A percentile compares a stretch with the other conserved stretches of the same genome.
These are phyloP conservation scores for Nixonia krombeini DNA, from an alignment of 1,140 invertebrate species.

Conservation along the genomic window DNA sequence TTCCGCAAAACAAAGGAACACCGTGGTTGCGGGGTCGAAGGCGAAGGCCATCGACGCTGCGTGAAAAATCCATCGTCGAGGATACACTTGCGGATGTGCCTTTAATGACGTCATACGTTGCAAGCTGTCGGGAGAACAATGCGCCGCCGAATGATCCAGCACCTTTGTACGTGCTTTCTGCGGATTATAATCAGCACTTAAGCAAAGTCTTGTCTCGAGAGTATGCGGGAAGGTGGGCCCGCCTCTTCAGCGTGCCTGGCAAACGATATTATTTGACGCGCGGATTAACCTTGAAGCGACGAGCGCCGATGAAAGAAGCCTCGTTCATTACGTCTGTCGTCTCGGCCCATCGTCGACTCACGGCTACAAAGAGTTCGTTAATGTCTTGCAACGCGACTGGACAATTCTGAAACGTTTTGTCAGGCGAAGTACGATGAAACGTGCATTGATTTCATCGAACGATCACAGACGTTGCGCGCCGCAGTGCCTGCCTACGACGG, in stretches of 20 bases:
- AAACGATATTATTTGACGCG: slow-evolving; percentile 65
- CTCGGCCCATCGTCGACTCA: too few species aligned
- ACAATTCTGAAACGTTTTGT: too few species aligned
- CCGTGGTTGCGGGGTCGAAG: neutral
- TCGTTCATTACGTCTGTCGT: slow-evolving; percentile 15
- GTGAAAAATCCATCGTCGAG: slow-evolving; percentile 5
- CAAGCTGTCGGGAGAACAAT: slow-evolving; percentile 53
- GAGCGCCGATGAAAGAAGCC: slow-evolving; percentile 41
- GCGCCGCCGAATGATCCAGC: slow-evolving; percentile 54
- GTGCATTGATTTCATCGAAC: too few species aligned
- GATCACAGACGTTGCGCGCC: too few species aligned
- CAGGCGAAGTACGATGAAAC: too few species aligned
- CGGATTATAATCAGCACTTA: slow-evolving; percentile 64
- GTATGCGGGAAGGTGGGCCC: slow-evolving; percentile 32
- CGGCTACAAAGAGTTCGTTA: slow-evolving; percentile 44
- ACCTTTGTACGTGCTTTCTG: slow-evolving; percentile 45
- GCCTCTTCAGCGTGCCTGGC: slow-evolving; percentile 48
- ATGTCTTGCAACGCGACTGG: slow-evolving; percentile 10
- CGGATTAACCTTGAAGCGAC: slow-evolving; percentile 52
- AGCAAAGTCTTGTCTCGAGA: slow-evolving; percentile 49
- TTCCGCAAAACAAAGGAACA: neutral
- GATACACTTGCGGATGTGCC: slow-evolving; percentile 21
- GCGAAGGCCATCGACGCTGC: neutral
- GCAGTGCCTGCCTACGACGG: too few species aligned
- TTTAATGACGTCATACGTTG: slow-evolving; percentile 30